Conservation (phyloP, 2,888 invertebrate genomes). For the Spilarctia lutea region DNA sequence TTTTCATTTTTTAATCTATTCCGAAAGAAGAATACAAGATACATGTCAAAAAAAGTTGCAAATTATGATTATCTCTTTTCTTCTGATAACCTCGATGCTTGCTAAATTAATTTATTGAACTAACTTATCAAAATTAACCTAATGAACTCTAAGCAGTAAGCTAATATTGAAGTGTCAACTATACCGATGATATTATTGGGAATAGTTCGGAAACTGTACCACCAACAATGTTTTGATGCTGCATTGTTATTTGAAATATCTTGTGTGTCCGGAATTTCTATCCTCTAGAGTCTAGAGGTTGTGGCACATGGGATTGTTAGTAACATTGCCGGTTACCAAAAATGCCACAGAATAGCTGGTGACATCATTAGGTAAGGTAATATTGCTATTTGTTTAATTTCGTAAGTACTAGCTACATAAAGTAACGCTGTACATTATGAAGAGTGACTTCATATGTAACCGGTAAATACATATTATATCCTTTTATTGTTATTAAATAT, state of each 20-base stretch:
- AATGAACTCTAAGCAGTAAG: conserved; percentile 3
- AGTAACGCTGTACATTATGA: neutral
- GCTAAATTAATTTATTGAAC: too few relatives aligned
- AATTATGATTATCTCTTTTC: too few relatives aligned
- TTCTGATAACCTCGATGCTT: too few relatives aligned
- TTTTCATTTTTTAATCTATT: too few relatives aligned
- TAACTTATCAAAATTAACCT: neutral
- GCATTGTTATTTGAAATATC: conserved; percentile 3
- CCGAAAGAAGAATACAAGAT: too few relatives aligned
- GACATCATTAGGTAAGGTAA: neutral
- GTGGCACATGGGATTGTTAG: neutral
- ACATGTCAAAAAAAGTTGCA: too few relatives aligned
- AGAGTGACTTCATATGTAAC: neutral
- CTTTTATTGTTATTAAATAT: too few relatives aligned
- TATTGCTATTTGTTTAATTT: neutral
- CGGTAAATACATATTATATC: neutral
- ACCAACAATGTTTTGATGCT: conserved; percentile 15
- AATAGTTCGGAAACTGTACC: conserved; percentile 12
- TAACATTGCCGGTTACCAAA: neutral
- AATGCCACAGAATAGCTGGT: neutral
- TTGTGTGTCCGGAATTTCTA: conserved; percentile 4
- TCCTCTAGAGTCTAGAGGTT: neutral
- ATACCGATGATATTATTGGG: conserved; percentile 6
- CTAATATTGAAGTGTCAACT: neutral
- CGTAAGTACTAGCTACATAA: neutral